Evolutionary conservation across 2,888 invertebrate species (phyloP), one percentile per base, ranked within the genome.

Genomic region (Drosophila nigricruria): DNA sequence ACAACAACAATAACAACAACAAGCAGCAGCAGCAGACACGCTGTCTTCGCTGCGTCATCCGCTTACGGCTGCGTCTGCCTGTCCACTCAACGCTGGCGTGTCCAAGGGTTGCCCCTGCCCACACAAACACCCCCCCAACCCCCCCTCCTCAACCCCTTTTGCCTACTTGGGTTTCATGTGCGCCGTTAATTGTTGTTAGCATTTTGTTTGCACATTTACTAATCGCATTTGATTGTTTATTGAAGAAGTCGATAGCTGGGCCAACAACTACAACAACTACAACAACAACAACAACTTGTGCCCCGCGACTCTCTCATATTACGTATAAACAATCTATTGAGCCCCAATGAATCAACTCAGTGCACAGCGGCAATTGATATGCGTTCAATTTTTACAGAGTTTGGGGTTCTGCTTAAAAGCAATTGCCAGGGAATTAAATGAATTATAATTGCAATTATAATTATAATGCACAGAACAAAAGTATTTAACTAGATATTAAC

Each of bases 161-260:
- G 10, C 25, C 53, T n/a, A 18, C 36, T 72, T 56, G 62, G 65
- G 54, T 81, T 80, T 71, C 82, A 73, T 71, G 57, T 80, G 81
- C 73, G 73, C 40, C 70, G 79, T 84, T 81, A 79, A 84, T 84
- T 88, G 84, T 77, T 82, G 72, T 74, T 71, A 70, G 60, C 74
- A 73, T 72, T 79, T 77, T 82, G 83, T 73, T 88, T 87, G 76
- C 79, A 87, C 84, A 81, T 81, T 78, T 71, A 60, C 69, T 84
- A 81, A 89, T 89, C 84, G 88, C 70, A 47, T 84, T 71, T 70
- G 84, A 83, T 89, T 84, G 76, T 81, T 87, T 87, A 88, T 65
- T 64, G 36, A 64, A 58, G 50, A 66, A 59, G 49, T 49, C 49
- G 59, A 69, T 63, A 60, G 60, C 58, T 40, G 18, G 50, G 42